phyloP scores from a whole-genome alignment of 2,888 invertebrate species.

The Dendrolimus pini region DNA sequence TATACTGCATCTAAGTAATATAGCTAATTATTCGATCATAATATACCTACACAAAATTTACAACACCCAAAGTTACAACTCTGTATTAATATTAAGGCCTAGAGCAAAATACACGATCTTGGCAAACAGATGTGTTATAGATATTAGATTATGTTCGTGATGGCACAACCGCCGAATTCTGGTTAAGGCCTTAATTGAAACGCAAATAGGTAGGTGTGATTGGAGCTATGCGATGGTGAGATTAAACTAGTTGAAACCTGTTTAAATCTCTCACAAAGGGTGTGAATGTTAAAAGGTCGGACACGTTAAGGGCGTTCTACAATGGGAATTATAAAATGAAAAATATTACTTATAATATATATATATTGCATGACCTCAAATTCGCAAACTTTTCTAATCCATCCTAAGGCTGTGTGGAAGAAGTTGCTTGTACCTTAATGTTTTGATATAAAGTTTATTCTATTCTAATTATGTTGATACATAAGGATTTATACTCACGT shows the following conservation, averaged over 20 bases:
- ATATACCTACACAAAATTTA: no score
- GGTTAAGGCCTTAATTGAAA: slow-evolving; percentile 55
- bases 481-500: no score
- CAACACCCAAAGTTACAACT: no score
- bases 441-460: no score
- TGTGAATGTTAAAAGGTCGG: background rate
- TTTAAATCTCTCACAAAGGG: slow-evolving; percentile 30
- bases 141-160: slow-evolving; percentile 39
- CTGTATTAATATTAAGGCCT: background rate
- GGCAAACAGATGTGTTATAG: background rate
- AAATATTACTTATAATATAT: background rate
- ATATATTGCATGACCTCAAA: background rate
- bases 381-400: no score
- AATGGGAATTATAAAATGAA: background rate
- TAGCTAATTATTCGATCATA: no score
- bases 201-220: slow-evolving; percentile 65
- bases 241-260: slow-evolving; percentile 47
- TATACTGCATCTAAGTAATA: no score
- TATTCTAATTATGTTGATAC: no score
- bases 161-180: slow-evolving; percentile 49
- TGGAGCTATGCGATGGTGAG: slow-evolving; percentile 47
- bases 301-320: slow-evolving; percentile 2
- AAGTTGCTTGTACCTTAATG: no score
- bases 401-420: no score
- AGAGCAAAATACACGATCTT: background rate